Conservation (phyloP, 2,113 vertebrate species). For the Pangasianodon gigas region DNA sequence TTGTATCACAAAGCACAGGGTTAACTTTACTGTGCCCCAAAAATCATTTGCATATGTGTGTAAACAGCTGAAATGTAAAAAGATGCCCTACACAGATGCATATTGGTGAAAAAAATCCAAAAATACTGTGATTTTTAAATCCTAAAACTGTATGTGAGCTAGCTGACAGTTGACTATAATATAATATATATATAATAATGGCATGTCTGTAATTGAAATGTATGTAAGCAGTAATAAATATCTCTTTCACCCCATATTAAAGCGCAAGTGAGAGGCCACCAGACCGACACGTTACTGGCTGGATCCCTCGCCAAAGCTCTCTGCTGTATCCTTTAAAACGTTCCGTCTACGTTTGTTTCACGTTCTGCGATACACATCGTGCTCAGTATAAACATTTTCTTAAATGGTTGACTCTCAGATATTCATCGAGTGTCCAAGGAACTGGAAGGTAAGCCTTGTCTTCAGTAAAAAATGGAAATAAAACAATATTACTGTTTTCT, state of each 20-base stretch:
- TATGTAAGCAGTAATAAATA: not conserved
- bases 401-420: conserved; percentile 75
- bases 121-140: not conserved
- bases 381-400: conserved; percentile 22
- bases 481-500: not conserved
- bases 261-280: conserved; percentile 87
- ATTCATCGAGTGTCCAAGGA: conserved; percentile 89
- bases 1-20: too few species aligned
- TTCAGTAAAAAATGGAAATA: not conserved
- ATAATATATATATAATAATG: too few species aligned
- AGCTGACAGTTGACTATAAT: not conserved
- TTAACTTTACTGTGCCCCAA: too few species aligned
- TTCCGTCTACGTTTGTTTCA: not conserved
- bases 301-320: conserved; percentile 95
- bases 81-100: too few species aligned
- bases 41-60: too few species aligned
- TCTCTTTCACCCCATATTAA: conserved; percentile 46
- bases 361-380: not conserved
- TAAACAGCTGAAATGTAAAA: too few species aligned
- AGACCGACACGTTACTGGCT: conserved; percentile 88
- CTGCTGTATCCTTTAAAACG: conserved; percentile 90
- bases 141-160: not conserved
- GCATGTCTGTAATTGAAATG: not conserved
- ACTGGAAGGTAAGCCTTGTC: conserved; percentile 78
- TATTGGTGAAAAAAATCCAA: too few species aligned